Conservation (phyloP, 2,113 vertebrate genomes). For the Neofelis nebulosa region DNA sequence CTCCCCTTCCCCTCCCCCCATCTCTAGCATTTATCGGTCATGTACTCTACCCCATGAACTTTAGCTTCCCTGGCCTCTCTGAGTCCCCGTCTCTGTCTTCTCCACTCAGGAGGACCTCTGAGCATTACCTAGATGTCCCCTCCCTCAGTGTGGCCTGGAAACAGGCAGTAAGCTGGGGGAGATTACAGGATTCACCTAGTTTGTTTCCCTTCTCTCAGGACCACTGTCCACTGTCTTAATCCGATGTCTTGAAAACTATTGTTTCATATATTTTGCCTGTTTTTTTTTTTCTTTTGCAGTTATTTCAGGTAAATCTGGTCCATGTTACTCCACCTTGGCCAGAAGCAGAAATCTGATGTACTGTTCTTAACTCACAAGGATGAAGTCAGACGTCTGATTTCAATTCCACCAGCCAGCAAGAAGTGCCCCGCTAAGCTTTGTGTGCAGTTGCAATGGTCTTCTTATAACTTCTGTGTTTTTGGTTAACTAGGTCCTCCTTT, state of each 20-base stretch:
- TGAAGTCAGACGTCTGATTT: neutral
- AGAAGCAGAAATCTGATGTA: neutral
- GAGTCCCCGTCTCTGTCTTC: neutral
- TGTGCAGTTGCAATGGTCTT: neutral
- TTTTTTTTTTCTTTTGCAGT: neutral
- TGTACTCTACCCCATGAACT: neutral
- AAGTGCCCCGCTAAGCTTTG: neutral
- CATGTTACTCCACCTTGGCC: neutral
- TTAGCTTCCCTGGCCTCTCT: neutral
- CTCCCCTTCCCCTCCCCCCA: neutral
- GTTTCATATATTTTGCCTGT: neutral
- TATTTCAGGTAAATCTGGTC: neutral
- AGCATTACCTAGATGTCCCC: neutral
- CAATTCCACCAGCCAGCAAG: neutral
- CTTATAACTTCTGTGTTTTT: neutral
- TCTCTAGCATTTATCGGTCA: neutral
- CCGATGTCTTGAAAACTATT: neutral
- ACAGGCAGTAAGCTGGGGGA: neutral
- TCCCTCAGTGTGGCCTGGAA: neutral
- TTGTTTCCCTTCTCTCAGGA: neutral
- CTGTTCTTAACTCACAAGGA: neutral
- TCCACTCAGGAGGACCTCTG: neutral
- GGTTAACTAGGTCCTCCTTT: neutral
- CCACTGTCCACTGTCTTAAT: neutral
- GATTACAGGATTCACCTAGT: neutral